Percentiles rank a stretch among this genome's conserved stretches.
phyloP scores from a whole-genome alignment of 2,797 vertebrate genomes.

The Pipistrellus nathusii region DNA sequence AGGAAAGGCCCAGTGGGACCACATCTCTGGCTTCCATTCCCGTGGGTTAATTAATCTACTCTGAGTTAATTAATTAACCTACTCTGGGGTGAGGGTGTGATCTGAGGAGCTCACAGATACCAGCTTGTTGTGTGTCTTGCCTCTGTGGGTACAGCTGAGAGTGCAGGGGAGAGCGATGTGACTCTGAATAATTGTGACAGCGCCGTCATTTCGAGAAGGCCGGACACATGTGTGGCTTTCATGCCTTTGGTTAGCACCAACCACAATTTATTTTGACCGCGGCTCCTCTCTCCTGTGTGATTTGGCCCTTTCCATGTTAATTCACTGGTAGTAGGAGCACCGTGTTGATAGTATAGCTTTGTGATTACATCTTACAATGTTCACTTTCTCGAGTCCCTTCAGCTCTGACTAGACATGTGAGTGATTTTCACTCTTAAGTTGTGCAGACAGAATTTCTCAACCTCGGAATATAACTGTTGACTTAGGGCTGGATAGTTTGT shows the following conservation, averaged over 20 bases:
- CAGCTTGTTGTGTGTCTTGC: background rate
- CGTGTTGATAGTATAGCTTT: background rate
- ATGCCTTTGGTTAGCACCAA: background rate
- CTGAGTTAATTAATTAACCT: background rate
- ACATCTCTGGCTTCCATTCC: background rate
- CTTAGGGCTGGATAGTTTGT: background rate
- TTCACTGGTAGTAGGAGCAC: background rate
- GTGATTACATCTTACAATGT: background rate
- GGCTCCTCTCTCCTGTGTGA: background rate
- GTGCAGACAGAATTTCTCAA: background rate
- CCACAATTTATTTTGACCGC: accelerated
- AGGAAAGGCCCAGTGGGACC: background rate
- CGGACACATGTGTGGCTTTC: background rate
- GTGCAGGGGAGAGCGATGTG: background rate
- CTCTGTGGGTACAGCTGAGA: background rate
- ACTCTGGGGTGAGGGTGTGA: background rate
- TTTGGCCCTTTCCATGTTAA: background rate
- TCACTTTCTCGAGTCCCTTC: background rate
- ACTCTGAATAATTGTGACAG: background rate
- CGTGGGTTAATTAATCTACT: background rate
- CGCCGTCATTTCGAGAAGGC: background rate
- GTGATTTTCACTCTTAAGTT: background rate
- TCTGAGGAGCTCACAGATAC: background rate
- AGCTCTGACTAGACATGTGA: background rate
- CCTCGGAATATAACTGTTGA: background rate